Conservation (phyloP, 2,888 invertebrate species). For the Mechanitis messenoides region DNA sequence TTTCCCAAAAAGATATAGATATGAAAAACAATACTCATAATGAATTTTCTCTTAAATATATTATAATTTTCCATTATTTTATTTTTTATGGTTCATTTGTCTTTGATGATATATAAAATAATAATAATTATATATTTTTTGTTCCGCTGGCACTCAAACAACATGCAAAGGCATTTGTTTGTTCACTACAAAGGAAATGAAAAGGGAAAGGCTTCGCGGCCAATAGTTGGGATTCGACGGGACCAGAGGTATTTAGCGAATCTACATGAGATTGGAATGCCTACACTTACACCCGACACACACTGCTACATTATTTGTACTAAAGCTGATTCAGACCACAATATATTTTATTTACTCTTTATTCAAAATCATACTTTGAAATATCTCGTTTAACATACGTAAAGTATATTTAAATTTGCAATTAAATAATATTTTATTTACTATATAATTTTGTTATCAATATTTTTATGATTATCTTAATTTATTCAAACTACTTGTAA, state of each 20-base stretch:
- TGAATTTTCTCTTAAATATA: too few species aligned
- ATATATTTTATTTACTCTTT: too few species aligned
- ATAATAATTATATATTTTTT: slow-evolving; percentile 5
- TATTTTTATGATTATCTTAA: too few species aligned
- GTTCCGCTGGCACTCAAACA: slow-evolving; percentile 38
- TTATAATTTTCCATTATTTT: background rate
- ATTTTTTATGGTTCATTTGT: background rate
- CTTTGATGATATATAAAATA: background rate
- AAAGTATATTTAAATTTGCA: too few species aligned
- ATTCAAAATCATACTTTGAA: too few species aligned
- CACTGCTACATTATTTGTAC: slow-evolving; percentile 1
- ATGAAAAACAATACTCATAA: too few species aligned
- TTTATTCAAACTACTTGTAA: background rate
- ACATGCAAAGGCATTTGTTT: slow-evolving; percentile 53
- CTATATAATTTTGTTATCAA: too few species aligned
- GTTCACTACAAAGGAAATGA: slow-evolving; percentile 64
- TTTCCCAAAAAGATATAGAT: too few species aligned
- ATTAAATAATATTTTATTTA: too few species aligned
- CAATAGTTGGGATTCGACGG: slow-evolving; percentile 41
- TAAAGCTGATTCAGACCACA: too few species aligned
- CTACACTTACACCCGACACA: slow-evolving; percentile 29
- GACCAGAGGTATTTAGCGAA: slow-evolving; percentile 53
- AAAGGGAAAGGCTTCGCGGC: slow-evolving; percentile 50
- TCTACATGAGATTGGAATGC: slow-evolving; percentile 61
- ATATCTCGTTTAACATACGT: too few species aligned